Evolutionary conservation across 1,140 invertebrate genomes (phyloP), one percentile per base, ranked within the genome.

Genomic region (Aphelinus certus): DNA sequence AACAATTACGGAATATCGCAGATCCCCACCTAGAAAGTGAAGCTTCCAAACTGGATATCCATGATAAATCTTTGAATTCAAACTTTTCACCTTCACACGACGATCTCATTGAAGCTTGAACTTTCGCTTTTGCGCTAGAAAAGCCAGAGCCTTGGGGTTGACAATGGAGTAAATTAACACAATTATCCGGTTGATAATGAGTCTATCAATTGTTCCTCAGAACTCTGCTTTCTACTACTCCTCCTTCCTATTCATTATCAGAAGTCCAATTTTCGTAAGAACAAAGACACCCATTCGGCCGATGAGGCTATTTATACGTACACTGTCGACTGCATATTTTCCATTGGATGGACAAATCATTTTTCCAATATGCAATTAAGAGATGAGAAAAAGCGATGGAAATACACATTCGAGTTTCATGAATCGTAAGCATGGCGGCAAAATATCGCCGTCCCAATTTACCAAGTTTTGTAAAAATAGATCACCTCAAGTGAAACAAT

Each of bases 181-280:
- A 63, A 63, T 71, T 63, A 55, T 53, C 42, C 49, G 42, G 3
- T 63, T 4, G 9, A 63, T 63, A 62, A 63, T 63, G 43, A 10
- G 43, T 63, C 60, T 42, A 46, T 61, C 60, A 61, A 61, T 61
- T 45, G 60, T n/a, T 42, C 60, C 43, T 43, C 47, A 7, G 55
- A 58, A 9, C 57, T 58, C 43, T 58, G 26, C 47, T 60, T 49
- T 2, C 46, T 53, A 43, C 46, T 7, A 1, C 26, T 26, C 1
- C 7, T 68, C 46, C 7, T 7, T 4, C 55, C 45, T 2, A 46
- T 64, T 45, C 46, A 56, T 58, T 47, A 49, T 65, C 43, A 7
- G 64, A 67, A 67, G 55, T 55, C 68, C 48, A 51, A 74, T 73
- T 67, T 61, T 9, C 48, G 61, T 26, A 61, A 67, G 63, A 67